These are phyloP conservation scores for Lophochroa leadbeateri DNA, from an alignment of 2,113 vertebrate species.

Conservation along the genomic window DNA sequence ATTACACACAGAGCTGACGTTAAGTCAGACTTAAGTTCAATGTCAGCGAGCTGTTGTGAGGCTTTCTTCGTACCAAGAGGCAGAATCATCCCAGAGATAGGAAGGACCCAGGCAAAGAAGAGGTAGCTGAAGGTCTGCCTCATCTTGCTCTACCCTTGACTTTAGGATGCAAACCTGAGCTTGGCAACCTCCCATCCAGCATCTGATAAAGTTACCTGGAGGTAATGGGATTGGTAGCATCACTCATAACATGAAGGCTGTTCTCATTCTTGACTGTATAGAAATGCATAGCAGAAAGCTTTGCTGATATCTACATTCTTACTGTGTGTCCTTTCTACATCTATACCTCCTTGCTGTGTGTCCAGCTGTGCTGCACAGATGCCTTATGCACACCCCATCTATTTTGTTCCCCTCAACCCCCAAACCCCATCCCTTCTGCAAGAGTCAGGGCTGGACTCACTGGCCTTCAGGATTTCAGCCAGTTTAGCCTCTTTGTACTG, in stretches of 20 bases:
- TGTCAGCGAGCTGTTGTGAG: background rate
- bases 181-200: background rate
- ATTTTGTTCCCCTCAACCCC: background rate
- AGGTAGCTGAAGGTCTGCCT: background rate
- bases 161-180: background rate
- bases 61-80: background rate
- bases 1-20: background rate
- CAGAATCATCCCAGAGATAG: rapidly evolving
- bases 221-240: too few relatives aligned
- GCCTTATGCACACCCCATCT: too few relatives aligned
- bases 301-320: background rate
- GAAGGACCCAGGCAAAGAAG: background rate
- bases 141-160: background rate
- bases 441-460: background rate
- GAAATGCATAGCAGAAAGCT: background rate
- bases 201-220: background rate
- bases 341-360: background rate
- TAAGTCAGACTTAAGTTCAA: background rate
- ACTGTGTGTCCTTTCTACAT: rapidly evolving
- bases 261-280: too few relatives aligned
- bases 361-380: background rate
- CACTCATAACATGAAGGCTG: rapidly evolving
- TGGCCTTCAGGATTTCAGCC: background rate
- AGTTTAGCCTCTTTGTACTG: background rate
- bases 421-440: background rate